phyloP scores from a whole-genome alignment of 2,797 vertebrate species.

The Cuniculus paca region DNA sequence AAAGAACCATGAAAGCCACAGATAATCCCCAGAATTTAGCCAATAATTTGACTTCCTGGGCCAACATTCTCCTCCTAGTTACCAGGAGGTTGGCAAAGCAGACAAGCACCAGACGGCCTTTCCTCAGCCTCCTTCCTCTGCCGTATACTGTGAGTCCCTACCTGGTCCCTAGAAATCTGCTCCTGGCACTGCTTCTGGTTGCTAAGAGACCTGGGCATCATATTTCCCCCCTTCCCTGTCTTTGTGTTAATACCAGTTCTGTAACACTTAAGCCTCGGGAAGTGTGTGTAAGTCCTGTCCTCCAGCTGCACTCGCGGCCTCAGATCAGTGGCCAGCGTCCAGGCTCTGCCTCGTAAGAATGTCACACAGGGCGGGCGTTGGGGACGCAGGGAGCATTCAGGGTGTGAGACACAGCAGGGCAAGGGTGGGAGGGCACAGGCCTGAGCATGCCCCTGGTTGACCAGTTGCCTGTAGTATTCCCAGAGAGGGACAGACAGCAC shows the following conservation, averaged over 20 bases:
- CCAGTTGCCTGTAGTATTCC: neutral
- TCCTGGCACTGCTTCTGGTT: neutral
- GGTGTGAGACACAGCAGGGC: neutral
- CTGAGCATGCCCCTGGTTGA: rapidly evolving
- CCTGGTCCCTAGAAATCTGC: neutral
- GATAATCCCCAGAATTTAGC: neutral
- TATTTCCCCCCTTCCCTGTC: neutral
- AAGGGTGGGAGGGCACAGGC: rapidly evolving
- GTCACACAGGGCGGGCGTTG: neutral
- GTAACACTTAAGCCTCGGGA: neutral
- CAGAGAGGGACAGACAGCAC: too few relatives aligned
- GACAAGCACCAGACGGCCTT: neutral
- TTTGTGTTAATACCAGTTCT: neutral
- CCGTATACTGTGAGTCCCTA: neutral
- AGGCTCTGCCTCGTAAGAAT: neutral
- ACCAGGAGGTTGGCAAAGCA: too few relatives aligned
- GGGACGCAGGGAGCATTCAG: rapidly evolving
- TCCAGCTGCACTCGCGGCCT: neutral
- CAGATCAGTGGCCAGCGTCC: neutral
- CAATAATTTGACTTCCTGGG: neutral
- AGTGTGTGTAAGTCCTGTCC: neutral
- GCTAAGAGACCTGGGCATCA: neutral
- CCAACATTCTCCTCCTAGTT: neutral
- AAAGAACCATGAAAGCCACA: neutral
- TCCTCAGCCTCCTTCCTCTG: neutral